Base-by-base conservation (phyloP, 2,888 invertebrate species). In the Hoplodrina ambigua region DNA sequence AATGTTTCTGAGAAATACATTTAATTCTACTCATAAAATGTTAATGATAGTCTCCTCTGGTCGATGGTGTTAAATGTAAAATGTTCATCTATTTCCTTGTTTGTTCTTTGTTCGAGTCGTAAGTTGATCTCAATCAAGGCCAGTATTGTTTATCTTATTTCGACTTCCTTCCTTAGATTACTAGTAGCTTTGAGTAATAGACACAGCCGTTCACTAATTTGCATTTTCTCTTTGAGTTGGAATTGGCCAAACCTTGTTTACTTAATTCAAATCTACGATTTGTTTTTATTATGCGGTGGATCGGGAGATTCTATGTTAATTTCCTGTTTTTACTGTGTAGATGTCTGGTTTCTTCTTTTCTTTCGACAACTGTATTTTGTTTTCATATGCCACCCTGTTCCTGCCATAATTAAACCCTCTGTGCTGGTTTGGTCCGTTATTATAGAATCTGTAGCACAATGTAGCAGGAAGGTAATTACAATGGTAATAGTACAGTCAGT, bases 131-230 rank as follows among this genome's bases (percentile, higher is more conserved):
- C 63, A 67, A 70, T 71, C 84, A 87, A 90, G 88, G 87, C 76
- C 82, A 68, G 50, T 71, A 78, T 83, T 86, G 78, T 86, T 84
- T 75, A 81, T 86, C 80, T 78, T 78, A 79, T 81, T 78, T 78
- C 60, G 55, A 82, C 84, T 88, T 86, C 84, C 86, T 88, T 87
- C 85, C 85, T 85, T 59, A 66, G 57, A 69, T 69, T 75, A 63
- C 66, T 71, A 73, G 82, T 70, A 72, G 69, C 72, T 75, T 79
- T 57, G 67, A 70, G 78, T 59, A 68, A 73, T 71, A 80, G 72
- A 72, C 70, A 63, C 69, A 75, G 70, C 68, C 64, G 57, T 66
- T 75, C 56, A 62, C 72, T 75, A 69, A 83, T 81, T 83, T 69
- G 53, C 77, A 83, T 83, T 76, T 69, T 53, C 59, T 65, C 52